Evolutionary conservation across 2,797 vertebrate species (phyloP).

Genomic region (Menidia menidia): DNA sequence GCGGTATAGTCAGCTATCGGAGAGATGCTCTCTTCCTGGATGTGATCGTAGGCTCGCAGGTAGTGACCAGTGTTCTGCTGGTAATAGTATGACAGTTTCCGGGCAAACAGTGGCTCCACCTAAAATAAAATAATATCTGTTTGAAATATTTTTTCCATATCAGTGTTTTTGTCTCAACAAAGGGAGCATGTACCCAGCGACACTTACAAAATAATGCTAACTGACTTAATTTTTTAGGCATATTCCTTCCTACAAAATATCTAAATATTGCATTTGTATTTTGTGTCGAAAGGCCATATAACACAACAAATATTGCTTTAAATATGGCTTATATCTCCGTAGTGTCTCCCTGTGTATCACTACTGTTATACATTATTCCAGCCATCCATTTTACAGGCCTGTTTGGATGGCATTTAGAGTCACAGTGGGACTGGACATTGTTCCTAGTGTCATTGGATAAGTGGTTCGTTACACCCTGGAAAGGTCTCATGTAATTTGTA

Average conservation of each 20-base stretch:
- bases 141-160: constrained; percentile 19
- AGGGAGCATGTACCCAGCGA: background rate
- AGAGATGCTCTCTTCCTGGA: constrained; percentile 82
- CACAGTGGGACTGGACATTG: no score
- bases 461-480: no score
- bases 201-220: background rate
- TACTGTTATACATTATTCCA: no score
- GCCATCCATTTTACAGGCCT: no score
- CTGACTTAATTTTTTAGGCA: background rate
- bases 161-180: background rate
- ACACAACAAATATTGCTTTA: background rate
- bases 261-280: background rate
- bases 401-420: no score
- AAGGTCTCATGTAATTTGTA: background rate
- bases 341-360: background rate
- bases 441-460: no score
- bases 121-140: constrained; percentile 63
- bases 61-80: constrained; percentile 92
- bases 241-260: background rate
- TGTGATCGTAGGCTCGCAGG: constrained; percentile 88
- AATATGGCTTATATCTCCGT: background rate
- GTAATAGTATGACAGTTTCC: constrained; percentile 91
- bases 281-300: background rate
- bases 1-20: constrained; percentile 83
- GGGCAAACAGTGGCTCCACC: constrained; percentile 97